A percentile compares a stretch with the other conserved stretches of the same genome.
These are phyloP conservation scores for Leptinotarsa rubiginosa DNA, from an alignment of 2,888 invertebrate species.

Conservation along the genomic window DNA sequence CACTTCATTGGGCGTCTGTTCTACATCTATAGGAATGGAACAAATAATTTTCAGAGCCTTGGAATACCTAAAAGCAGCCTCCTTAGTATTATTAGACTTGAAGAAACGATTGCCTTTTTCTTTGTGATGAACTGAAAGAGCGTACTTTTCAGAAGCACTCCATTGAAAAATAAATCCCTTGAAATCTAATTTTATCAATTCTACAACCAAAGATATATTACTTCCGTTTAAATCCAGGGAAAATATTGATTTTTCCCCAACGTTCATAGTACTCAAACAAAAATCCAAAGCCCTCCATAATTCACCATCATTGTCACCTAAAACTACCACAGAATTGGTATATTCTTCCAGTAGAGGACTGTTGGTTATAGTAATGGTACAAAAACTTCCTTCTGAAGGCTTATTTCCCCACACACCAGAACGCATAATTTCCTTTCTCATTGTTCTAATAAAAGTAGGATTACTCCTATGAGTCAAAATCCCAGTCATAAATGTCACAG, in stretches of 20 bases:
- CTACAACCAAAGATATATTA: conserved; percentile 61
- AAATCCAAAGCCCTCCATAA: conserved; percentile 67
- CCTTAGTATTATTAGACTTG: conserved; percentile 67
- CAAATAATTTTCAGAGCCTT: conserved; percentile 80
- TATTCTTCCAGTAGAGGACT: conserved; percentile 49
- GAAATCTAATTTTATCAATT: conserved; percentile 62
- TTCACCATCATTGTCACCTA: conserved; percentile 66
- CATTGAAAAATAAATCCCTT: conserved; percentile 66
- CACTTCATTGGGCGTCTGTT: conserved; percentile 65
- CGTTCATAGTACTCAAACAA: conserved; percentile 66
- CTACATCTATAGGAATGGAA: conserved; percentile 70
- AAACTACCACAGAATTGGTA: conserved; percentile 50
- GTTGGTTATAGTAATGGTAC: conserved; percentile 57
- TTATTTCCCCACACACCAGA: conserved; percentile 58
- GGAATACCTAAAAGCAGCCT: conserved; percentile 81
- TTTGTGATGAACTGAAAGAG: conserved; percentile 66
- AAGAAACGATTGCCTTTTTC: conserved; percentile 73
- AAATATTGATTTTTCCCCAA: conserved; percentile 67
- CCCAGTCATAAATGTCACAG: no score
- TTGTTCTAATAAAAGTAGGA: conserved; percentile 41
- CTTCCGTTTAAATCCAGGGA: conserved; percentile 60
- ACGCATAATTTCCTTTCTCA: conserved; percentile 58
- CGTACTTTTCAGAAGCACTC: conserved; percentile 63
- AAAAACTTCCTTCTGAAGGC: conserved; percentile 62
- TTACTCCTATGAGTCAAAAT: no score